phyloP scores from a whole-genome alignment of 30 jellyfish, hydroid and myxozoan genomes.

The Mastigias papua region DNA sequence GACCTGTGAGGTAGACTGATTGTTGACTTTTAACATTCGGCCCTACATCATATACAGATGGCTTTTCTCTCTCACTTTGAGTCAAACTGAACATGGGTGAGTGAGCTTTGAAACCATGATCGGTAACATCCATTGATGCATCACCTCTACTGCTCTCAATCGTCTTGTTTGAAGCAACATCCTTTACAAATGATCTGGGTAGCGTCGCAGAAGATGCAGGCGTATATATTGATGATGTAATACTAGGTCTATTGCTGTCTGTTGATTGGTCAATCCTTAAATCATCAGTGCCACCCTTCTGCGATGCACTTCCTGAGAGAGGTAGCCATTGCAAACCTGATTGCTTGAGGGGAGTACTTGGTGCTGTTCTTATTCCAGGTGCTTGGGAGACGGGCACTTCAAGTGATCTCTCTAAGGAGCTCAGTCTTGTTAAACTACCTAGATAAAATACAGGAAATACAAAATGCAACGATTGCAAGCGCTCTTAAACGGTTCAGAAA shows the following conservation, averaged over 20 bases:
- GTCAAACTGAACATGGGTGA: neutral
- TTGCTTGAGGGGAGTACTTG: constrained; percentile 45
- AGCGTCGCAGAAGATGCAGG: constrained; percentile 33
- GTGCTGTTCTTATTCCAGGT: constrained; percentile 48
- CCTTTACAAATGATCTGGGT: constrained; percentile 6
- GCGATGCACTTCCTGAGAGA: constrained; percentile 19
- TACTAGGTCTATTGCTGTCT: neutral
- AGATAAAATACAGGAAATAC: neutral
- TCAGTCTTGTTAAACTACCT: constrained; percentile 19
- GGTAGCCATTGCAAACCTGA: constrained; percentile 74
- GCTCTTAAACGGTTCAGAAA: no score
- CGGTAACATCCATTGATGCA: neutral
- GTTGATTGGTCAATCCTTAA: neutral
- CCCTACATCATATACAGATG: neutral
- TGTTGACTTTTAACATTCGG: constrained; percentile 5
- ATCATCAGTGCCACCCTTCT: neutral
- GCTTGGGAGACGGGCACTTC: constrained; percentile 28
- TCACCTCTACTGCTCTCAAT: neutral
- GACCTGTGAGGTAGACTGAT: constrained; percentile 40
- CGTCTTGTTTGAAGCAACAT: neutral
- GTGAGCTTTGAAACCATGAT: neutral
- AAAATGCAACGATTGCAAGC: no score
- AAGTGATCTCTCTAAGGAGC: constrained; percentile 13
- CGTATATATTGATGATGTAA: constrained; percentile 18
- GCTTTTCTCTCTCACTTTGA: neutral